Conservation (phyloP, 2,888 invertebrate genomes). For the Drosophila diplacantha region DNA sequence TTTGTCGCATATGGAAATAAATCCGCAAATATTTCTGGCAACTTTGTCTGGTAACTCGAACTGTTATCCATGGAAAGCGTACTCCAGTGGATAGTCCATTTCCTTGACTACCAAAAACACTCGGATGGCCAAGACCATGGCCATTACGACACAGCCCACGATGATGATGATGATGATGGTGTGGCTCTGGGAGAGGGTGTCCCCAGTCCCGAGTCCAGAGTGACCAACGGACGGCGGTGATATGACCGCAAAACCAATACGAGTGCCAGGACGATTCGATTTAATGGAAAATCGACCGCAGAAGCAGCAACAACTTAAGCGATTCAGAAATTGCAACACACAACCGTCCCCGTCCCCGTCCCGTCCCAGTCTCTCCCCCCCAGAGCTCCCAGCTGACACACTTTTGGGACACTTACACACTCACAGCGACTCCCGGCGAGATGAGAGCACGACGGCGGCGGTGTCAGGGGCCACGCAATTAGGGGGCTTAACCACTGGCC, state of each 20-base stretch:
- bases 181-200: background rate
- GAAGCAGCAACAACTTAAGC: constrained; percentile 64
- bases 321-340: constrained; percentile 61
- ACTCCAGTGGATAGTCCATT: constrained; percentile 21
- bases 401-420: constrained; percentile 34
- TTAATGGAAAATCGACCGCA: constrained; percentile 73
- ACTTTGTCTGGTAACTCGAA: constrained; percentile 9
- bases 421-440: constrained; percentile 5
- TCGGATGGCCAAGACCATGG: constrained; percentile 31
- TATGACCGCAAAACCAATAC: constrained; percentile 69
- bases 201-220: background rate
- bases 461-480: constrained; percentile 50
- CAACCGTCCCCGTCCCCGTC: background rate
- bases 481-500: constrained; percentile 46
- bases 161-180: background rate
- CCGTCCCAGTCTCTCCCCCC: background rate
- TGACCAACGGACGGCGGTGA: constrained; percentile 23
- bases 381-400: constrained; percentile 37
- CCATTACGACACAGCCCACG: constrained; percentile 28
- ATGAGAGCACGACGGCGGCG: constrained; percentile 26
- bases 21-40: background rate
- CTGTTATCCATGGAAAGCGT: constrained; percentile 7
- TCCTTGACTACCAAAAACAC: constrained; percentile 33
- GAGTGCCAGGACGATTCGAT: constrained; percentile 60
- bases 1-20: background rate